These are phyloP conservation scores for Hypercompe scribonia DNA, from an alignment of 2,888 invertebrate species.

Conservation along the genomic window DNA sequence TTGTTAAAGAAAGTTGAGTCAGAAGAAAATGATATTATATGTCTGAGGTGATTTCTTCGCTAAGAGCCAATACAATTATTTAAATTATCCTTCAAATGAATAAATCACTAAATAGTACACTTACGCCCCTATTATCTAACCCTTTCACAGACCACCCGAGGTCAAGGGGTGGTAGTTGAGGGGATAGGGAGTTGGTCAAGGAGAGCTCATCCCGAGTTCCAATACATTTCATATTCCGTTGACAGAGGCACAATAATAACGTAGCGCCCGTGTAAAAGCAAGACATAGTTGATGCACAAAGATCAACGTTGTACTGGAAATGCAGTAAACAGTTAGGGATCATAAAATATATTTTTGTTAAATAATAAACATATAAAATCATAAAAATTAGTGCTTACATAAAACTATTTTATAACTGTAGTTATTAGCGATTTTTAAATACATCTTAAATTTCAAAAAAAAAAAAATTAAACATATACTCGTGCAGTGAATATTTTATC, in stretches of 20 bases:
- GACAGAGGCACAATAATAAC: constrained; percentile 87
- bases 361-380: background rate
- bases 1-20: background rate
- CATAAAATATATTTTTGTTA: background rate
- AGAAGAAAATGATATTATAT: background rate
- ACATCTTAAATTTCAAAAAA: background rate
- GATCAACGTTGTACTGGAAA: constrained; percentile 58
- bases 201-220: constrained; percentile 83
- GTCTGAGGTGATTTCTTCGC: background rate
- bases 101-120: constrained; percentile 46
- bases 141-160: constrained; percentile 71
- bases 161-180: constrained; percentile 67
- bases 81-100: constrained; percentile 19
- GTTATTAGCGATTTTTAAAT: background rate
- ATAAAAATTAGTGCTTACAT: background rate
- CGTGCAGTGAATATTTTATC: too few species aligned
- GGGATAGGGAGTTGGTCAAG: constrained; percentile 67
- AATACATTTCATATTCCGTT: constrained; percentile 87
- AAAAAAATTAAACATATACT: background rate
- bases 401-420: background rate
- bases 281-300: constrained; percentile 75
- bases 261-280: constrained; percentile 79
- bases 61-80: constrained; percentile 6
- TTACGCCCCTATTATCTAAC: constrained; percentile 60
- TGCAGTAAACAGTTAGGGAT: constrained; percentile 7